A percentile compares a stretch with the other conserved stretches of the same genome.
These are phyloP conservation scores for Platysteira castanea DNA, from an alignment of 2,113 vertebrate genomes.

Conservation along the genomic window DNA sequence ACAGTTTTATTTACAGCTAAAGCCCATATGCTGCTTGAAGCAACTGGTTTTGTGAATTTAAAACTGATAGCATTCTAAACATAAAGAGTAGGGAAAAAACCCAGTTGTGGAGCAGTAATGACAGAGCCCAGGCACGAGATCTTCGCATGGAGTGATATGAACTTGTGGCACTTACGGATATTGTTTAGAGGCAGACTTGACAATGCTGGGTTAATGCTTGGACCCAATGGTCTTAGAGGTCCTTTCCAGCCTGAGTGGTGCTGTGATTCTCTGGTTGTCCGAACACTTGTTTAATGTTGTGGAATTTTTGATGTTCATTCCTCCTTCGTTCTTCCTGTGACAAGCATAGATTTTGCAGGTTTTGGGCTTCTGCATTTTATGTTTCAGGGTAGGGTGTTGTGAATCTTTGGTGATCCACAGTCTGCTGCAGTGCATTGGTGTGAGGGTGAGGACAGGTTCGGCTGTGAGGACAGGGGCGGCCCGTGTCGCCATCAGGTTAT, in stretches of 20 bases:
- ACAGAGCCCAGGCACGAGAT: background rate
- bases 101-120: background rate
- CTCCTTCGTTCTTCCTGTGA: fast-evolving
- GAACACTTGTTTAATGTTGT: background rate
- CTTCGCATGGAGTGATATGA: background rate
- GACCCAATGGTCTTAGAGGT: background rate
- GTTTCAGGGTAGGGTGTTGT: background rate
- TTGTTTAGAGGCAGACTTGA: background rate
- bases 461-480: background rate
- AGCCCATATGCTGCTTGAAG: background rate
- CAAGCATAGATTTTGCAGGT: background rate
- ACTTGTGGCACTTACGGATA: background rate
- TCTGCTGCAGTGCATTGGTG: background rate
- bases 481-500: background rate
- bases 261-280: background rate
- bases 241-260: background rate
- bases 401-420: background rate
- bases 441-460: background rate
- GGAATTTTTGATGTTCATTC: background rate
- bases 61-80: background rate
- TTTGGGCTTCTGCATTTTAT: background rate
- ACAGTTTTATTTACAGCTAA: background rate
- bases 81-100: background rate
- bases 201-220: background rate
- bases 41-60: background rate